Percentiles rank a stretch among this genome's conserved stretches.
Conservation (phyloP, 2,888 invertebrate species). For the Parthenolecanium corni region DNA sequence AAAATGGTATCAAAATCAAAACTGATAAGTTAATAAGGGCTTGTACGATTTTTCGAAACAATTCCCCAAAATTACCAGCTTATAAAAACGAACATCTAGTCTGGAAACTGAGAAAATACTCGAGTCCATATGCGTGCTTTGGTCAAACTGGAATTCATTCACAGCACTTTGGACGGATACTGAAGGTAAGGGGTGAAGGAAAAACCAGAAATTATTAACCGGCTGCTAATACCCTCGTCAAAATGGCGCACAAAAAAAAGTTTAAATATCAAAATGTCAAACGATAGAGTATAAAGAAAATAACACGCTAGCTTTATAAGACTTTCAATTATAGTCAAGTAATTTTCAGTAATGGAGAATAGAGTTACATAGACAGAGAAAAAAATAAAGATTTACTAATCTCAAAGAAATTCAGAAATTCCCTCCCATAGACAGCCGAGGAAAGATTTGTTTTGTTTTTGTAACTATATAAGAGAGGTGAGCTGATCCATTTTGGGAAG, state of each 20-base stretch:
- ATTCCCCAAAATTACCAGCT: slow-evolving; percentile 18
- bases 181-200: slow-evolving; percentile 9
- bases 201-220: no score
- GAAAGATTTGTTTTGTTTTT: no score
- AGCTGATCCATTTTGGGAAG: no score
- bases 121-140: slow-evolving; percentile 15
- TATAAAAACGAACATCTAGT: not conserved
- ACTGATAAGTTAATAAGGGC: slow-evolving; percentile 22
- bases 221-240: slow-evolving; percentile 14
- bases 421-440: no score
- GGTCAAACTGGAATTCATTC: not conserved
- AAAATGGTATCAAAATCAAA: not conserved
- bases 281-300: slow-evolving; percentile 2
- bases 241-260: not conserved
- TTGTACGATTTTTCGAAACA: slow-evolving; percentile 26
- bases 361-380: no score
- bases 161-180: slow-evolving; percentile 5
- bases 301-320: slow-evolving; percentile 16
- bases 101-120: not conserved
- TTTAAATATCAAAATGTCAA: slow-evolving; percentile 10
- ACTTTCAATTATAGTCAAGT: slow-evolving; percentile 19
- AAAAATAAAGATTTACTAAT: no score
- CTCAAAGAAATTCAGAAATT: no score
- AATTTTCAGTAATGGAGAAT: not conserved
- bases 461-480: no score